Base-by-base conservation (phyloP, 2,113 vertebrate genomes). In the Dicrurus megarhynchus region DNA sequence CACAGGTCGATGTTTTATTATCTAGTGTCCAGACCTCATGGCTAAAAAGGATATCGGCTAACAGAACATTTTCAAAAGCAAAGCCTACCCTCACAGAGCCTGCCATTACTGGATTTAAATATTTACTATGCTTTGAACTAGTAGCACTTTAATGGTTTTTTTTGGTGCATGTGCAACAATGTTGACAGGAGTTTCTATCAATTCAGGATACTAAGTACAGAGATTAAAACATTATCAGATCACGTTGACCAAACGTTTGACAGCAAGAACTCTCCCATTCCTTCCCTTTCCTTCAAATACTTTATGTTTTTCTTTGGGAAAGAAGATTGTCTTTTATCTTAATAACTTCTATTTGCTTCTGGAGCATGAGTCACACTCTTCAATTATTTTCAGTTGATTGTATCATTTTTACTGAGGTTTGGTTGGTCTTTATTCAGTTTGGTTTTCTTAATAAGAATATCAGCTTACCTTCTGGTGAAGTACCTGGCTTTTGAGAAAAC, bases 391-490 rank as follows among this genome's bases (percentile, higher is more conserved):
- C 94, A 84, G 77, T 63, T 80, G 74, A 95, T 95, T 89, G 69
- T 59, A 63, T 87, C 96, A 95, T 90, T 96, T 95, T 81, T 69
- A 75, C 39, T 35, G 52, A 91, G 57, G 80, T 95, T 91, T 89
- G 42, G 76, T 28, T 63, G 41, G 44, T 80, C 70, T 95, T 70
- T 86, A 73, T 61, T 87, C 70, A 46, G 27, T 90, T 89, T 78
- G 33, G 11, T 1, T 41, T 56, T 68, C 93, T 78, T 26, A 93
- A 87, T 64, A 78, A 86, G 75, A 87, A 73, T 74, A 89, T 90
- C 47, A 89, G 41, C 98, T 98, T 98, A 99, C 99, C 99, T 98
- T 99, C 99, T 55, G 99, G 99, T 95, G 99, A 98, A 88, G 99
- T 97, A 90, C 97, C 98, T 39, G 98, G 97, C 96, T 99, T 99